Evolutionary conservation across 1,140 invertebrate species (phyloP), one percentile per base, ranked within the genome.

Genomic region (Pteromalus puparum): DNA sequence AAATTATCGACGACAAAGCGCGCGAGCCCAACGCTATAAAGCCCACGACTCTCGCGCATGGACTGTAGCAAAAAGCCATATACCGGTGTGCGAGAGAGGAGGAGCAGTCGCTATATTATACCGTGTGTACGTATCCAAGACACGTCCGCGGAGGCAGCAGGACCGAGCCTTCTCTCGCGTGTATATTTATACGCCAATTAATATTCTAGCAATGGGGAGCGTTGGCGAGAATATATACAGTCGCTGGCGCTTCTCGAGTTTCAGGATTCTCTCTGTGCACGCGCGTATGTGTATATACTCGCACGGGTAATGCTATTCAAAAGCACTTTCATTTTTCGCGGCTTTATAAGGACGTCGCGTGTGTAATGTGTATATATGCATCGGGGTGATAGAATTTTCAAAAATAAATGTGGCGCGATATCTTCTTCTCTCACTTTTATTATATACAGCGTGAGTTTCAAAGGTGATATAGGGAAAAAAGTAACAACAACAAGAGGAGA

Each of bases 161-260:
- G 53, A 61, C 53, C 53, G 21, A 61, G 53, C 15, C 53, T 61
- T 70, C 68, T n/a, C 67, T 2, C 3, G 30, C 42, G 28, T 24
- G 42, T 65, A 78, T 78, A 67, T 67, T 78, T 78, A 78, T 67
- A 28, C 30, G 21, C 65, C 78, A 46, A 80, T 80, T 80, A 68
- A 80, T 80, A 80, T 80, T 80, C 78, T 30, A 42, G 34, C 65
- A 42, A 42, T 42, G 78, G 78, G 12, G 24, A 24, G 26, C 72
- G 28, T 21, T 38, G 30, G 53, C 53, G 53, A 61, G 18, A 21
- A 61, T 48, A 48, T 48, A 48, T 61, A 61, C 53, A 61, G 53
- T 61, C 18, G 18, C 53, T n/a, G 18, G 53, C 53, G 53, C 53
- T 1, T 61, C 53, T 61, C 53, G 21, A 61, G 18, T 61, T 61